Evolutionary conservation across 1,140 invertebrate genomes (phyloP), one percentile per base, ranked within the genome.

Genomic region (Halictus rubicundus): DNA sequence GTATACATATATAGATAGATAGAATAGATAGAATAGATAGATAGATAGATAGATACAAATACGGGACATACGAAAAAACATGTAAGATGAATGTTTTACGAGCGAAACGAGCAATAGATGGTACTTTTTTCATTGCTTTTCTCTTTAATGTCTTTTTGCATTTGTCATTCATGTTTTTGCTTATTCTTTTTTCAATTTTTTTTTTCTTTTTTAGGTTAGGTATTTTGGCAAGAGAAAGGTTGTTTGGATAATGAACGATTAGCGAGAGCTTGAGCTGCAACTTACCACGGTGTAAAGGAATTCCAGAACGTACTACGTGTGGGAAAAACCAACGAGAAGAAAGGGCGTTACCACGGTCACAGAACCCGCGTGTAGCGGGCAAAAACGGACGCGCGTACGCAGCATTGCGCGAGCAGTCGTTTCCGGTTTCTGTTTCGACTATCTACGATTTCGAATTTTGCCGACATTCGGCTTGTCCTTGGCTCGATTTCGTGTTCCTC

Each of bases 261-360:
- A 93, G 92, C 92, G 92, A 93, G 92, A 93, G 91, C 91, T 87
- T 92, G 92, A 93, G 95, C 95, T 95, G 95, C 95, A 95, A 97
- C 97, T 98, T 98, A 98, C 97, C 97, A 96, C 96, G 97, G 97
- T 96, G 96, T 97, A 97, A 98, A 98, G 95, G 96, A 97, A 96
- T 96, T 97, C 97, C 97, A 98, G 96, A 97, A 98, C 96, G 97
- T 96, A 97, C 97, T 98, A 97, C 94, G 94, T 94, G 94, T 94
- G 94, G 94, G 93, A 94, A 92, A 93, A 93, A 94, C 93, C 93
- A 93, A 93, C 93, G 92, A 94, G 93, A 94, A 93, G 92, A 93
- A 93, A 94, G 92, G 93, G 92, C 92, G 92, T 93, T 92, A 93
- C 91, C 91, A 92, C 91, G 91, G 91, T 92, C 92, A 93, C 92